phyloP scores from a whole-genome alignment of 1,140 invertebrate genomes.

The Nephila pilipes region DNA sequence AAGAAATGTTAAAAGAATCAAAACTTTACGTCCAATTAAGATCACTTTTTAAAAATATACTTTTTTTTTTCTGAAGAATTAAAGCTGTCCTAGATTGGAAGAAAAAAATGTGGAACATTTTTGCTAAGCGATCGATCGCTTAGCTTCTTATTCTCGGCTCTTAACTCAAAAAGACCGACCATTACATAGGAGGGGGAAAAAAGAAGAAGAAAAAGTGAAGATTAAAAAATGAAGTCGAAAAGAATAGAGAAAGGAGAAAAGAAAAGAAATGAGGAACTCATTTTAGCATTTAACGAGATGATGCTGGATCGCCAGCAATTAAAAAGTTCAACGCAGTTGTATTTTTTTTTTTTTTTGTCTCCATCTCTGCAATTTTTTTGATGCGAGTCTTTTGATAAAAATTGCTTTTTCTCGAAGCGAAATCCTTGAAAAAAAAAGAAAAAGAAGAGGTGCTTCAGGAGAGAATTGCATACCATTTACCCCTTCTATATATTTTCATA shows the following conservation, averaged over 20 bases:
- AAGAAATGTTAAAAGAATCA: not conserved
- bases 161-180: conserved; percentile 36
- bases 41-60: not conserved
- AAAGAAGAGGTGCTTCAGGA: conserved; percentile 1
- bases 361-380: not conserved
- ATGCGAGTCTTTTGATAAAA: conserved; percentile 21
- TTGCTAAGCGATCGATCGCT: conserved; percentile 30
- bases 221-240: conserved; percentile 26
- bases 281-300: conserved; percentile 55
- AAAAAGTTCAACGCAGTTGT: conserved; percentile 38
- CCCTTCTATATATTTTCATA: not conserved
- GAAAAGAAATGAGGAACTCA: conserved; percentile 49
- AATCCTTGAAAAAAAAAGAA: not conserved
- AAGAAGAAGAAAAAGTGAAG: not conserved
- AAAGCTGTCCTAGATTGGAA: not conserved
- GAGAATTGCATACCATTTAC: conserved; percentile 14
- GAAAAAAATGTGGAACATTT: not conserved
- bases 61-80: not conserved
- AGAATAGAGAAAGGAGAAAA: not conserved
- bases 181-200: not conserved
- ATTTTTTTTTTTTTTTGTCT: not conserved
- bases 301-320: conserved; percentile 53
- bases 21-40: too few species aligned
- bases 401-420: not conserved
- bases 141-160: conserved; percentile 22